A percentile compares a stretch with the other conserved stretches of the same genome.
phyloP scores from a whole-genome alignment of 2,888 invertebrate species.

The Machimus atricapillus region DNA sequence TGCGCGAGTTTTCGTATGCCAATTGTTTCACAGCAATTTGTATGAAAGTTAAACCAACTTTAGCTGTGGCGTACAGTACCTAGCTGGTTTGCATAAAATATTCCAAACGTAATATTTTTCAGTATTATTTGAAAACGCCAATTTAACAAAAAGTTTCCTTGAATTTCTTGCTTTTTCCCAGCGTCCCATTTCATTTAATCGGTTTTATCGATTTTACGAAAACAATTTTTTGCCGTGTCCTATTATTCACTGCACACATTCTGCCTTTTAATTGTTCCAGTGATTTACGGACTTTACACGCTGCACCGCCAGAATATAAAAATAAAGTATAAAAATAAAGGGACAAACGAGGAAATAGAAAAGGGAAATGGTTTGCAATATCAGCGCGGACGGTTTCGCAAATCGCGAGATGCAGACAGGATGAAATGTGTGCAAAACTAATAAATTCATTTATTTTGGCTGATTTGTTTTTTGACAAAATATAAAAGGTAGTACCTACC shows the following conservation, averaged over 20 bases:
- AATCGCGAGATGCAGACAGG: background rate
- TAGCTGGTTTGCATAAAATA: background rate
- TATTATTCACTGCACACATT: constrained; percentile 34
- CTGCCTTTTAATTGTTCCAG: constrained; percentile 41
- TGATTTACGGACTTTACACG: constrained; percentile 29
- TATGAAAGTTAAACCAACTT: background rate
- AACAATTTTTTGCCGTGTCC: constrained; percentile 9
- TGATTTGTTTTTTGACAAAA: background rate
- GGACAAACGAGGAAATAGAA: background rate
- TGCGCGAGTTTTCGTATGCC: background rate
- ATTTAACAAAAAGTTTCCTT: background rate
- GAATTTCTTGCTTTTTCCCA: background rate
- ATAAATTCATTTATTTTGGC: background rate
- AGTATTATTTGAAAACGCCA: background rate
- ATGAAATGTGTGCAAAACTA: background rate
- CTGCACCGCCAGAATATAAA: background rate
- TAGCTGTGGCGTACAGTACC: background rate
- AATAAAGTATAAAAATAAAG: background rate
- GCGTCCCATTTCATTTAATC: background rate
- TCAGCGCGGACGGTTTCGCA: background rate
- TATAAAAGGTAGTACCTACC: background rate
- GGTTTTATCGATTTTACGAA: constrained; percentile 20
- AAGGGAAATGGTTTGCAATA: background rate
- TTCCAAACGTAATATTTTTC: background rate
- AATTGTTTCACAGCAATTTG: background rate